Evolutionary conservation across 2,113 vertebrate species (phyloP).

Genomic region (Cavia aperea): DNA sequence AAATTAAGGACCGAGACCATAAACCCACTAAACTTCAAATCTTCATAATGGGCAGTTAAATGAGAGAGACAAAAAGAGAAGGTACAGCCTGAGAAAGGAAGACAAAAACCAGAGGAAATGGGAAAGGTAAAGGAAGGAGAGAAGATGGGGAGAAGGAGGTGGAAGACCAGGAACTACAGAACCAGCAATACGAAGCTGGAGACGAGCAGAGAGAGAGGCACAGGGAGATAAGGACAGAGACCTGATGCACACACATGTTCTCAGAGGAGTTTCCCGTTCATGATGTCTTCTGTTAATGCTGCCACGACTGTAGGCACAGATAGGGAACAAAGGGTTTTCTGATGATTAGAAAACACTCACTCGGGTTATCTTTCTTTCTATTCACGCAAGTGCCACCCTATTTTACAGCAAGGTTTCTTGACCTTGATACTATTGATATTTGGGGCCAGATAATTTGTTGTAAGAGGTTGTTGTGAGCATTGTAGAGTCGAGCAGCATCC

Average conservation of each 20-base stretch:
- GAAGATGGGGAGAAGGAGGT: too few species aligned
- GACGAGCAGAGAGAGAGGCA: not conserved
- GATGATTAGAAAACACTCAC: not conserved
- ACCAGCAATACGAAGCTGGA: not conserved
- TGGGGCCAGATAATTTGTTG: not conserved
- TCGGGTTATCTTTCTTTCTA: not conserved
- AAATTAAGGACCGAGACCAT: conserved; percentile 62
- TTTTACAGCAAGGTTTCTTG: not conserved
- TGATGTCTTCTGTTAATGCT: not conserved
- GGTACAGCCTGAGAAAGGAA: not conserved
- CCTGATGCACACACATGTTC: rapidly evolving
- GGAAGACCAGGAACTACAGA: not conserved
- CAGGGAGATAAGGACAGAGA: not conserved
- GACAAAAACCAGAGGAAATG: not conserved
- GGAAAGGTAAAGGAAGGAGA: not conserved
- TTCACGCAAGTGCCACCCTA: rapidly evolving
- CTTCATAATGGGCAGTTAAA: conserved; percentile 44
- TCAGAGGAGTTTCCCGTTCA: not conserved
- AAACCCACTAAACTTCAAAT: conserved; percentile 53
- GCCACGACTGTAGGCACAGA: not conserved
- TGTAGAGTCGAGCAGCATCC: not conserved
- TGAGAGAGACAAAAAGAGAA: not conserved
- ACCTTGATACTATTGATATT: not conserved
- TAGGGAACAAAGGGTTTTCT: not conserved
- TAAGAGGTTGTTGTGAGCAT: not conserved